Conservation (phyloP, 1,140 invertebrate genomes). For the Hestina assimilis region DNA sequence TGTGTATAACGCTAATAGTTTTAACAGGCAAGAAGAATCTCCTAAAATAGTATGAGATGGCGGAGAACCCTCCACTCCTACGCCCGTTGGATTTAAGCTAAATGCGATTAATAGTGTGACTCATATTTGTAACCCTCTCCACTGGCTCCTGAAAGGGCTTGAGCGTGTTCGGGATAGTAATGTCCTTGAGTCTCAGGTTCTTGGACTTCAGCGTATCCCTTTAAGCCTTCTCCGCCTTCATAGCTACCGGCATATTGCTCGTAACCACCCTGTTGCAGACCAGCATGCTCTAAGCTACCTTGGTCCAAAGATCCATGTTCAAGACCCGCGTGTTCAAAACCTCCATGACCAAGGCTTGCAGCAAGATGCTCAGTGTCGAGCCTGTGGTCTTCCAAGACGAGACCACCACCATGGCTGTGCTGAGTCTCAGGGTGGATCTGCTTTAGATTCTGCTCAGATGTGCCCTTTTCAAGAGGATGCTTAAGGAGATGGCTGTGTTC, state of each 20-base stretch:
- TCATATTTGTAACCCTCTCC: constrained; percentile 63
- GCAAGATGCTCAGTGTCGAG: constrained; percentile 76
- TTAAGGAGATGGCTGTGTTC: constrained; percentile 81
- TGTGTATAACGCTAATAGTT: constrained; percentile 41
- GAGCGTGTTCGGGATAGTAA: constrained; percentile 51
- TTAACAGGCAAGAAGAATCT: constrained; percentile 60
- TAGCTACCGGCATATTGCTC: constrained; percentile 52
- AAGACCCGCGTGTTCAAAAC: constrained; percentile 45
- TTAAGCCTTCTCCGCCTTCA: constrained; percentile 59
- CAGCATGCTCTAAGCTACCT: constrained; percentile 44
- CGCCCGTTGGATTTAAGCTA: constrained; percentile 40
- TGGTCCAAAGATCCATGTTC: constrained; percentile 57
- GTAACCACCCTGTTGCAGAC: constrained; percentile 33
- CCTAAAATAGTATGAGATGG: constrained; percentile 47
- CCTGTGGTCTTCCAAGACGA: constrained; percentile 80
- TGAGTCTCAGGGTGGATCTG: constrained; percentile 80
- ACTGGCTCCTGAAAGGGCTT: constrained; percentile 50
- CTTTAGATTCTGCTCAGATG: constrained; percentile 80
- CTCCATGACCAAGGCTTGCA: constrained; percentile 52
- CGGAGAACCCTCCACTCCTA: constrained; percentile 37
- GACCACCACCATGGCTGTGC: constrained; percentile 78
- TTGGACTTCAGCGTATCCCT: constrained; percentile 53
- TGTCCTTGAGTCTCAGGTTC: constrained; percentile 45
- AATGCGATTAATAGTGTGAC: constrained; percentile 59
- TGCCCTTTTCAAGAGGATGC: constrained; percentile 81